phyloP scores from a whole-genome alignment of 2,113 vertebrate genomes.

The Dinomys branickii region DNA sequence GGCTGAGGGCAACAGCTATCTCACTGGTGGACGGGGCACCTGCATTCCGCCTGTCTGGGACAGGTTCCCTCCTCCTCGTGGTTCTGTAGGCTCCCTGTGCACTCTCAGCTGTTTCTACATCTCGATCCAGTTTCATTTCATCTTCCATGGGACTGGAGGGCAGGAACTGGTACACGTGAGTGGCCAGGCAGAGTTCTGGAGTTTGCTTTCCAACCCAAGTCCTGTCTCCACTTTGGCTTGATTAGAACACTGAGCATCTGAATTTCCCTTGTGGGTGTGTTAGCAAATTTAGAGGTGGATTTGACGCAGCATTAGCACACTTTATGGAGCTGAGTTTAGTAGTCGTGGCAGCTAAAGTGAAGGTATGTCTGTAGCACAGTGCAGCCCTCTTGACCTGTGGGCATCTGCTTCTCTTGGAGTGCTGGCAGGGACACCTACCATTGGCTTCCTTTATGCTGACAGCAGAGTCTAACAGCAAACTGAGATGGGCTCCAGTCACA shows the following conservation, averaged over 20 bases:
- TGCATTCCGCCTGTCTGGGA: background rate
- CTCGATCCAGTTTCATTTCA: background rate
- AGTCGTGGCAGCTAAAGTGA: background rate
- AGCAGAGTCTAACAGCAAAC: too few relatives aligned
- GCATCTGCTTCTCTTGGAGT: background rate
- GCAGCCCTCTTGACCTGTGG: background rate
- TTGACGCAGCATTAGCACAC: background rate
- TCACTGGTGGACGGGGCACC: background rate
- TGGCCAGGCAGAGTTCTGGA: background rate
- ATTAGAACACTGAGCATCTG: too few relatives aligned
- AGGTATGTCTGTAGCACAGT: background rate
- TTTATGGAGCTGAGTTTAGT: background rate
- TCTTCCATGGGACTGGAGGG: background rate
- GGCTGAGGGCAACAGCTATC: background rate
- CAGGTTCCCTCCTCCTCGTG: background rate
- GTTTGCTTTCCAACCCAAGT: background rate
- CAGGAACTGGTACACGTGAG: background rate
- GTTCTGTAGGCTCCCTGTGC: background rate
- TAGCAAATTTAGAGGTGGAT: background rate
- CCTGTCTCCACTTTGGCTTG: background rate
- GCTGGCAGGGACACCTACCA: too few relatives aligned
- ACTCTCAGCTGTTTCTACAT: background rate
- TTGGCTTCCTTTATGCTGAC: too few relatives aligned
- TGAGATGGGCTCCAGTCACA: too few relatives aligned
- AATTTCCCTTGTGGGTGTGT: background rate